Evolutionary conservation across 2,797 vertebrate genomes (phyloP).

Genomic region (Hippoglossus hippoglossus): DNA sequence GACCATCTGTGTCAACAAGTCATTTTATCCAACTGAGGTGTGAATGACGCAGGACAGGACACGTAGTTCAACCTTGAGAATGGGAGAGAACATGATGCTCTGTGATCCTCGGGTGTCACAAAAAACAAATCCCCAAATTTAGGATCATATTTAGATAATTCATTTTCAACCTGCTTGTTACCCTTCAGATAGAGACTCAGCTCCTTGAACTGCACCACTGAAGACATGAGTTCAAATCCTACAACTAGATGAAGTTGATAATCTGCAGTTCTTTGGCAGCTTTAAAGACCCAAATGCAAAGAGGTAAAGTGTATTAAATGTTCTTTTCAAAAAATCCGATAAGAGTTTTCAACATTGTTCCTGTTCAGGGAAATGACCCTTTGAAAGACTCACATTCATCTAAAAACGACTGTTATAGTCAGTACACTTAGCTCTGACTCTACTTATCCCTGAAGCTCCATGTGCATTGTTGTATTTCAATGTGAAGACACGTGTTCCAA

Average conservation of each 20-base stretch:
- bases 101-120: neutral
- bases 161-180: neutral
- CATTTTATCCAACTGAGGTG: neutral
- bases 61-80: neutral
- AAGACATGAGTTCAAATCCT: neutral
- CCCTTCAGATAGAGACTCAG: too few species aligned
- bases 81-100: neutral
- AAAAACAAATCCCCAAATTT: too few species aligned
- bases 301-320: too few species aligned
- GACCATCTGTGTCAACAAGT: neutral
- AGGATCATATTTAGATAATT: too few species aligned
- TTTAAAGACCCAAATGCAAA: neutral
- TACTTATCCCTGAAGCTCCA: too few species aligned
- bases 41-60: neutral
- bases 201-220: neutral
- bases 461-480: too few species aligned
- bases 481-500: too few species aligned
- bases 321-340: neutral
- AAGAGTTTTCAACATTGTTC: neutral
- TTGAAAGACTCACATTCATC: too few species aligned
- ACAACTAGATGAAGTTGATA: neutral
- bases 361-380: too few species aligned
- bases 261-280: neutral
- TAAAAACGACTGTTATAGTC: too few species aligned
- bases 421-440: too few species aligned